Percentiles rank a stretch among this genome's conserved stretches.
Conservation (phyloP, 1,140 invertebrate genomes). For the Danaus melanippus region DNA sequence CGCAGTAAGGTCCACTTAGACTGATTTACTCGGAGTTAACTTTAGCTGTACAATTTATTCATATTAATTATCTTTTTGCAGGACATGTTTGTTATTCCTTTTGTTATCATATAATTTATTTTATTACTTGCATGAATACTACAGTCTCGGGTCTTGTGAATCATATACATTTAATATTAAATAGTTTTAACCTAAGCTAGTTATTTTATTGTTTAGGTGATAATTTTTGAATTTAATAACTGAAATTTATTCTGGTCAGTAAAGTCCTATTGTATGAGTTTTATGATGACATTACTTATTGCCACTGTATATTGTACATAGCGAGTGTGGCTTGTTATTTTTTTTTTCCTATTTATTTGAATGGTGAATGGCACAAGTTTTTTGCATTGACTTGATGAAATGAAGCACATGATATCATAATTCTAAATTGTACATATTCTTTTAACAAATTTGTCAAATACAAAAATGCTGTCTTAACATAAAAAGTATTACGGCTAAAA, state of each 20-base stretch:
- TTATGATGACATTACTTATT: slow-evolving; percentile 11
- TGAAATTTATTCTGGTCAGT: slow-evolving; percentile 62
- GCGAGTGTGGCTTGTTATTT: slow-evolving; percentile 36
- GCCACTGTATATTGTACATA: slow-evolving; percentile 56
- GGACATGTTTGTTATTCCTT: slow-evolving; percentile 1
- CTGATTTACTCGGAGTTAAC: slow-evolving; percentile 18
- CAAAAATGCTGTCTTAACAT: too few species aligned
- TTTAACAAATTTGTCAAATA: too few species aligned
- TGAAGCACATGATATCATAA: too few species aligned
- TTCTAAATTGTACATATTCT: too few species aligned
- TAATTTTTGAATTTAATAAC: slow-evolving; percentile 50
- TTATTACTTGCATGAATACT: neutral
- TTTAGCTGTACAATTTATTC: neutral
- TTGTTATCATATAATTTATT: slow-evolving; percentile 4
- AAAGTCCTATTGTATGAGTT: slow-evolving; percentile 44
- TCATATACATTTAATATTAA: slow-evolving; percentile 6
- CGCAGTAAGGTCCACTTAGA: slow-evolving; percentile 26
- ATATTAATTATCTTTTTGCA: slow-evolving; percentile 2
- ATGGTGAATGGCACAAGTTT: slow-evolving; percentile 12
- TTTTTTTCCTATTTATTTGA: slow-evolving; percentile 48
- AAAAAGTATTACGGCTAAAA: too few species aligned
- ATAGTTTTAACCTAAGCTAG: slow-evolving; percentile 14
- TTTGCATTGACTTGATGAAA: slow-evolving; percentile 12
- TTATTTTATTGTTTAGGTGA: slow-evolving; percentile 51
- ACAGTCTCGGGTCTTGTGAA: neutral